phyloP scores from a whole-genome alignment of 2,797 vertebrate genomes.

The Pristis pectinata region DNA sequence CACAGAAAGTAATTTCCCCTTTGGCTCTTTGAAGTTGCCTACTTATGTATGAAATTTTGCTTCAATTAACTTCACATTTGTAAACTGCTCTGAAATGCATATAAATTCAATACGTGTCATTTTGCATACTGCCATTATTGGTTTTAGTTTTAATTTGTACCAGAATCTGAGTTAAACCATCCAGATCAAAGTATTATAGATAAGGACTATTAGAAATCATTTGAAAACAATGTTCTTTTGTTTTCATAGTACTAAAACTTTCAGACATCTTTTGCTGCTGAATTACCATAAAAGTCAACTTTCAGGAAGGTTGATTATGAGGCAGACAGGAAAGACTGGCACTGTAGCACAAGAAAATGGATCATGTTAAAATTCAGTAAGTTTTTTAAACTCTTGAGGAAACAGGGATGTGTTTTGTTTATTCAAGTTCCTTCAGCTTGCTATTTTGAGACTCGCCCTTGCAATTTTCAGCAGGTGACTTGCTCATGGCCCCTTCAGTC shows the following conservation, averaged over 20 bases:
- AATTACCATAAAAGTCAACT: neutral
- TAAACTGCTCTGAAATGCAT: neutral
- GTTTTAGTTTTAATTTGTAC: neutral
- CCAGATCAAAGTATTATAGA: constrained; percentile 31
- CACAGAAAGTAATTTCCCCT: neutral
- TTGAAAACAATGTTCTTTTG: constrained; percentile 17
- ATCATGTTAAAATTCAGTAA: neutral
- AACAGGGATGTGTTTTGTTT: neutral
- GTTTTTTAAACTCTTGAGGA: neutral
- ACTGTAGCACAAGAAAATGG: constrained; percentile 24
- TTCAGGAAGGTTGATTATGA: neutral
- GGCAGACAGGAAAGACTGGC: neutral
- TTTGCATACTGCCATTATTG: neutral
- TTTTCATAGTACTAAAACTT: neutral
- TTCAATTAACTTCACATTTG: constrained; percentile 13
- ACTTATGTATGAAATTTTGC: neutral
- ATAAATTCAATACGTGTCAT: neutral
- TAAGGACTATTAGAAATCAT: neutral
- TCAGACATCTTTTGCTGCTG: neutral
- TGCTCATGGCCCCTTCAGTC: neutral
- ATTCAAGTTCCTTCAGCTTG: neutral
- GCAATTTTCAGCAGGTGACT: neutral
- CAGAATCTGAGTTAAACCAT: neutral
- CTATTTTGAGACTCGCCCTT: neutral
- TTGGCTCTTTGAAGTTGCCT: neutral